These are phyloP conservation scores for Erebia epiphron DNA, from an alignment of 2,888 invertebrate genomes.

Conservation along the genomic window DNA sequence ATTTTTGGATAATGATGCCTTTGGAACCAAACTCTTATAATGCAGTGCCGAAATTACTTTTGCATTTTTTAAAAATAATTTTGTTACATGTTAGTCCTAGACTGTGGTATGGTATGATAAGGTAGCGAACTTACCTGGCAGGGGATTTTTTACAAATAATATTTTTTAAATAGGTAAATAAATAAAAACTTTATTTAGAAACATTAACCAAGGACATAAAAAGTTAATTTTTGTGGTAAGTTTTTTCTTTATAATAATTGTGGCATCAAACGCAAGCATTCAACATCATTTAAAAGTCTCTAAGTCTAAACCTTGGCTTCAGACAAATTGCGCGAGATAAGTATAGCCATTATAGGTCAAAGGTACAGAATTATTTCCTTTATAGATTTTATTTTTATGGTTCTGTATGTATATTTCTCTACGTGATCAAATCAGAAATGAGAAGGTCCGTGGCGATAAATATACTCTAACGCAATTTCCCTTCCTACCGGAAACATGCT, in stretches of 20 bases:
- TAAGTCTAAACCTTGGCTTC: conserved; percentile 9
- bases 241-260: neutral
- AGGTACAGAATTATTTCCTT: neutral
- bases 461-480: no score
- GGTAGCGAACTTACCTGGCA: no score
- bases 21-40: no score
- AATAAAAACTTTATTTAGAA: no score
- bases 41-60: no score
- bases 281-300: conserved; percentile 8
- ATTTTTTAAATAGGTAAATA: no score
- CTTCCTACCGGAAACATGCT: neutral
- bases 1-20: no score
- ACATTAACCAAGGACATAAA: no score
- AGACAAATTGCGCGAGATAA: neutral
- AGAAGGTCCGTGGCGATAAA: neutral
- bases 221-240: neutral
- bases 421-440: neutral
- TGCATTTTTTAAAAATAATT: no score
- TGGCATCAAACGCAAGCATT: neutral
- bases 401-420: neutral
- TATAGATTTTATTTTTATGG: neutral
- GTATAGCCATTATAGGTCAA: conserved; percentile 1
- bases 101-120: no score
- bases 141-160: neutral
- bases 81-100: no score